Evolutionary conservation across 1,140 invertebrate species (phyloP).

Genomic region (Micrasema minimum): DNA sequence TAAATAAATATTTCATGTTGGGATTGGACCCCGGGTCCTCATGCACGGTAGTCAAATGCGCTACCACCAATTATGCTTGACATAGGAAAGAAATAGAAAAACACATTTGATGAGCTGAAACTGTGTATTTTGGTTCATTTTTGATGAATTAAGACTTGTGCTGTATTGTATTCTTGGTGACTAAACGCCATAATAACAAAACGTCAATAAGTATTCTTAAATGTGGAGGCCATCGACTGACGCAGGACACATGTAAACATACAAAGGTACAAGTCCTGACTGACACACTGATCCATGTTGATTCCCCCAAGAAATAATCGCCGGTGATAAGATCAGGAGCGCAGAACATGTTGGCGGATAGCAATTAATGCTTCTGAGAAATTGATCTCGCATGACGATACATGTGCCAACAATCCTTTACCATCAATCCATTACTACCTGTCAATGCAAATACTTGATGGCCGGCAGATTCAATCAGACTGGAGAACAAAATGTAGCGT

Average conservation of each 20-base stretch:
- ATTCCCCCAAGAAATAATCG: conserved; percentile 6
- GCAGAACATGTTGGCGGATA: conserved; percentile 20
- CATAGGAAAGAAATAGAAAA: no score
- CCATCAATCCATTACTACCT: conserved; percentile 27
- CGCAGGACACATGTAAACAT: conserved; percentile 28
- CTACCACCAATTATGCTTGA: no score
- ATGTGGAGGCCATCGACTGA: conserved; percentile 4
- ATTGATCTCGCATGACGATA: conserved; percentile 32
- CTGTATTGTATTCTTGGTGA: no score
- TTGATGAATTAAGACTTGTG: no score
- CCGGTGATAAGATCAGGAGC: conserved; percentile 29
- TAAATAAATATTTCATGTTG: no score
- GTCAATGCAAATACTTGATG: conserved; percentile 19
- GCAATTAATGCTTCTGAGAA: conserved; percentile 41
- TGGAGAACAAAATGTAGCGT: background rate
- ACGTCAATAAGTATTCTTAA: no score
- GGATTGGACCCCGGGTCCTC: no score
- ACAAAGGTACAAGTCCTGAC: conserved; percentile 4
- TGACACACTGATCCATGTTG: conserved; percentile 27
- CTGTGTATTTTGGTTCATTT: no score
- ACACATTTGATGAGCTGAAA: no score
- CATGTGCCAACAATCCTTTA: conserved; percentile 29
- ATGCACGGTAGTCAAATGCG: no score
- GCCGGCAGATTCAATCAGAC: conserved; percentile 6
- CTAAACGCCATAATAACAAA: no score